Conservation (phyloP, 2,888 invertebrate species). For the Lamellibrachia satsuma region DNA sequence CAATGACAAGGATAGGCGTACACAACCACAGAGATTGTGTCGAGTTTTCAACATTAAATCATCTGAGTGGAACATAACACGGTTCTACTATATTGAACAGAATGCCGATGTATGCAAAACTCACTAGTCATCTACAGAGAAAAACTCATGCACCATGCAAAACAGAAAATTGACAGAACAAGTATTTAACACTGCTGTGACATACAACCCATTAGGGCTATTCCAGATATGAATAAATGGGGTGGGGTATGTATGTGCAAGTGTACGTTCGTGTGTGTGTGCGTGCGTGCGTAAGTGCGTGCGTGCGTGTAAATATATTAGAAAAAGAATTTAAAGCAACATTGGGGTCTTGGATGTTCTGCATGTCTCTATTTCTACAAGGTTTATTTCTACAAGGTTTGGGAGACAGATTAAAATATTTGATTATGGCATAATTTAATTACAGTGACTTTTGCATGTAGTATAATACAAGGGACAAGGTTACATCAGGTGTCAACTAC, state of each 20-base stretch:
- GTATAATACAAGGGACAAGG: neutral
- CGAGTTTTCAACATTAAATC: too few relatives aligned
- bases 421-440: neutral
- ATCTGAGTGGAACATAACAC: neutral
- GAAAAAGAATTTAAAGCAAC: neutral
- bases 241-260: neutral
- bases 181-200: neutral
- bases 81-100: neutral
- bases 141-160: neutral
- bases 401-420: neutral
- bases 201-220: neutral
- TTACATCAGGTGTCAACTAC: neutral
- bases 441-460: too few relatives aligned
- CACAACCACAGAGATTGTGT: too few relatives aligned
- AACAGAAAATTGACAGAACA: neutral
- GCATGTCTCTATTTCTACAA: neutral
- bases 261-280: neutral
- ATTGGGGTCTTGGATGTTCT: neutral
- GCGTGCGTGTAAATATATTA: neutral
- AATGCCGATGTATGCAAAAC: neutral
- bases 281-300: neutral
- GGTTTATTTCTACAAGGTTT: neutral
- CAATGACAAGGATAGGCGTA: neutral
- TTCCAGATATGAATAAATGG: neutral
- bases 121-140: neutral